These are phyloP conservation scores for Hesperophylax magnus DNA, from an alignment of 1,140 invertebrate genomes.

Conservation along the genomic window DNA sequence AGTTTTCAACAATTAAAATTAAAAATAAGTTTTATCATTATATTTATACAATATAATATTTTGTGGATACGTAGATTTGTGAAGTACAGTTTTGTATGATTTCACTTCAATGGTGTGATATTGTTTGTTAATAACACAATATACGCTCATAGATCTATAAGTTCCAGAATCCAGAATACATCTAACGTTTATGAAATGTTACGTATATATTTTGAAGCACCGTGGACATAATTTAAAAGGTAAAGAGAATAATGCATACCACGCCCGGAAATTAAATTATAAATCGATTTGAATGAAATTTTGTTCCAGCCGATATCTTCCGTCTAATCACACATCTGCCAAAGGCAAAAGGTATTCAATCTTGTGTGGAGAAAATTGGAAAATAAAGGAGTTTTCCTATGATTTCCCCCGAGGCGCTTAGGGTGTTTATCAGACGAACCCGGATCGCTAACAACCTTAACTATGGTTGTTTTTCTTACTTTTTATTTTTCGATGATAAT, in stretches of 20 bases:
- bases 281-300: conserved; percentile 30
- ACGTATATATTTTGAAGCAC: too few relatives aligned
- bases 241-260: neutral
- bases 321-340: conserved; percentile 22
- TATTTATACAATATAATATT: too few relatives aligned
- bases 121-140: too few relatives aligned
- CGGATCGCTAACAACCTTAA: conserved; percentile 30
- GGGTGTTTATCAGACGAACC: conserved; percentile 29
- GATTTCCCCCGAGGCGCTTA: conserved; percentile 28
- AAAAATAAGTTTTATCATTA: too few relatives aligned
- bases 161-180: too few relatives aligned
- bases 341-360: conserved; percentile 6
- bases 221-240: too few relatives aligned
- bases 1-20: too few relatives aligned
- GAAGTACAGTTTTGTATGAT: too few relatives aligned
- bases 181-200: too few relatives aligned
- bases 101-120: too few relatives aligned
- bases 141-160: too few relatives aligned
- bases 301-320: neutral
- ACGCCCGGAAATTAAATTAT: neutral
- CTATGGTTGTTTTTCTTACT: neutral
- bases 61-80: too few relatives aligned
- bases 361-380: conserved; percentile 23
- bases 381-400: neutral
- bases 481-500: conserved; percentile 23